Conservation (phyloP, 2,888 invertebrate genomes). For the Scaptomyza tumidula region DNA sequence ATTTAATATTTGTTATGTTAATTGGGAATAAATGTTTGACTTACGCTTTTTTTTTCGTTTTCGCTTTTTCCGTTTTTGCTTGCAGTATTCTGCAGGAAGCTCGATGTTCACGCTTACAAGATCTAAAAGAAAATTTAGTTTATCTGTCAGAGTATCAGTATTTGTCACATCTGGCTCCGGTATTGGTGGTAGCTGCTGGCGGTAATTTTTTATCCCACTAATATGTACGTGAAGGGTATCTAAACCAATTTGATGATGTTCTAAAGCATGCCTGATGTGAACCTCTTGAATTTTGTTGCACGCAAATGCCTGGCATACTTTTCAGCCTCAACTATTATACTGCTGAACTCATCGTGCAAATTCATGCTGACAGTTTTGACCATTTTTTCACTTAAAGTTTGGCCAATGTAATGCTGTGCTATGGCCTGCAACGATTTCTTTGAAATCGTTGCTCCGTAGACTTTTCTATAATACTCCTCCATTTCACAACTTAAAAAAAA, state of each 20-base stretch:
- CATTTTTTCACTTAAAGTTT: background rate
- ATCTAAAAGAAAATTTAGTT: background rate
- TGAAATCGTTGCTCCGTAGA: background rate
- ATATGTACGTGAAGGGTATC: background rate
- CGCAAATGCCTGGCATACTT: background rate
- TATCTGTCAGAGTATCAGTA: background rate
- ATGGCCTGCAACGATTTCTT: background rate
- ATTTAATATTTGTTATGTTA: no score
- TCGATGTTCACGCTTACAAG: background rate
- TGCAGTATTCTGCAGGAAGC: background rate
- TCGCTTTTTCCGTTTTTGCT: background rate
- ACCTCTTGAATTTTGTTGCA: background rate
- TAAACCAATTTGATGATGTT: background rate
- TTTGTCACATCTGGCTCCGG: background rate
- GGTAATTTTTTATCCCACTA: background rate
- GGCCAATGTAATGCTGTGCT: background rate
- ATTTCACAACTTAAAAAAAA: background rate
- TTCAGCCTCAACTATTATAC: background rate
- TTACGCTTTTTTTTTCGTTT: background rate
- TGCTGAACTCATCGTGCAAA: background rate
- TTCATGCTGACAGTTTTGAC: rapidly evolving
- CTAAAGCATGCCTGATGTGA: background rate
- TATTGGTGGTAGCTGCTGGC: background rate
- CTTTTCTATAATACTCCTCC: background rate
- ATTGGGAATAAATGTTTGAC: background rate